Evolutionary conservation across 1,140 invertebrate species (phyloP).

Genomic region (Cyphomyrmex costatus): DNA sequence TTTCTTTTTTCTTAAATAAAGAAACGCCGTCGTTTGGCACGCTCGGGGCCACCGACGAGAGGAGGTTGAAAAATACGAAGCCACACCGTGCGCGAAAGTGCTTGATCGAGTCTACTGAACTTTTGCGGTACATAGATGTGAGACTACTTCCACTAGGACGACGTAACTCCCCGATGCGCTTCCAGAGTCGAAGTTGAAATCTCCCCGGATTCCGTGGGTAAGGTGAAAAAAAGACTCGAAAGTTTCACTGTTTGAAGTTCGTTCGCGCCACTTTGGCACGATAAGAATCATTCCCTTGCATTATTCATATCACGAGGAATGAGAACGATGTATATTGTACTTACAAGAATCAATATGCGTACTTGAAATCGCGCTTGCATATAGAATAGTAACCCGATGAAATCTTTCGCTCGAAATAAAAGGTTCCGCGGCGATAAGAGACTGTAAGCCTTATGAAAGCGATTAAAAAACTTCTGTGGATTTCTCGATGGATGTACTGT

Average conservation of each 20-base stretch:
- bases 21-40: constrained; percentile 2
- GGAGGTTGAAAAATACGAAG: constrained; percentile 32
- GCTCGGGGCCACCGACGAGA: neutral
- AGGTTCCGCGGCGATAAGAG: neutral
- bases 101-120: constrained; percentile 53
- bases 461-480: neutral
- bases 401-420: constrained; percentile 23
- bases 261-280: constrained; percentile 71
- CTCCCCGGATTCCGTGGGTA: constrained; percentile 31
- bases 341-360: constrained; percentile 78
- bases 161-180: constrained; percentile 20
- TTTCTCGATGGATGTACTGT: neutral
- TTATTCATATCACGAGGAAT: constrained; percentile 76
- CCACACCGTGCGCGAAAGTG: constrained; percentile 48
- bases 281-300: constrained; percentile 72
- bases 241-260: constrained; percentile 67
- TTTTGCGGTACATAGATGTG: constrained; percentile 34
- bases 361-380: constrained; percentile 66
- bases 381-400: constrained; percentile 27
- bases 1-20: constrained; percentile 30
- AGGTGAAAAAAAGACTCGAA: constrained; percentile 57
- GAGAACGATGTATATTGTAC: constrained; percentile 75
- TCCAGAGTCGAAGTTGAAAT: constrained; percentile 35
- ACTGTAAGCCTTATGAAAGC: neutral
- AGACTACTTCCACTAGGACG: constrained; percentile 30